Evolutionary conservation across 2,888 invertebrate genomes (phyloP).

Genomic region (Mimumesa dahlbomi): DNA sequence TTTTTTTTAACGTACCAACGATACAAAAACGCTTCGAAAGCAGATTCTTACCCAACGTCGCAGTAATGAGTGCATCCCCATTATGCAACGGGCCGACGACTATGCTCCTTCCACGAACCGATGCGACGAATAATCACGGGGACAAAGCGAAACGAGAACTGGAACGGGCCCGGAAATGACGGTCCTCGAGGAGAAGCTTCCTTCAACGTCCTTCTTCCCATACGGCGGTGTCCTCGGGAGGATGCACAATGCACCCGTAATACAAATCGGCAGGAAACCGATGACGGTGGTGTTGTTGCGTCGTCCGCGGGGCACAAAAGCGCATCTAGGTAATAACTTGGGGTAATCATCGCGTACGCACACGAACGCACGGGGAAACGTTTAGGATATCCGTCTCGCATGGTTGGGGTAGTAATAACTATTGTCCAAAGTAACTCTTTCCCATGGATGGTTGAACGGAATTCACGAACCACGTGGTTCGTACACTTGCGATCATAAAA

Average conservation of each 20-base stretch:
- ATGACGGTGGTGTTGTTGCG: conserved; percentile 42
- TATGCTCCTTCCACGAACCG: conserved; percentile 54
- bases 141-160: conserved; percentile 53
- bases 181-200: conserved; percentile 56
- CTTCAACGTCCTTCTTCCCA: conserved; percentile 38
- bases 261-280: conserved; percentile 58
- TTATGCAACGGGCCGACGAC: conserved; percentile 40
- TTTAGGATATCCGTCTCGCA: conserved; percentile 26
- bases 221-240: conserved; percentile 37
- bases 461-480: too few relatives aligned
- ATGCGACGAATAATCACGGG: conserved; percentile 60
- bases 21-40: conserved; percentile 28
- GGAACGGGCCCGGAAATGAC: conserved; percentile 56
- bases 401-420: conserved; percentile 34
- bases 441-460: not conserved
- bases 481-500: too few relatives aligned
- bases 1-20: not conserved
- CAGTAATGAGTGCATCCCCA: conserved; percentile 56
- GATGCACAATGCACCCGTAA: conserved; percentile 48
- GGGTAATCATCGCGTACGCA: conserved; percentile 70
- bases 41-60: conserved; percentile 41
- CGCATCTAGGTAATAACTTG: conserved; percentile 71
- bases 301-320: conserved; percentile 65
- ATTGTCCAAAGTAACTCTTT: conserved; percentile 5
- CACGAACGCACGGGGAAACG: conserved; percentile 1